Evolutionary conservation across 2,888 invertebrate species (phyloP).

Genomic region (Noctua pronuba): DNA sequence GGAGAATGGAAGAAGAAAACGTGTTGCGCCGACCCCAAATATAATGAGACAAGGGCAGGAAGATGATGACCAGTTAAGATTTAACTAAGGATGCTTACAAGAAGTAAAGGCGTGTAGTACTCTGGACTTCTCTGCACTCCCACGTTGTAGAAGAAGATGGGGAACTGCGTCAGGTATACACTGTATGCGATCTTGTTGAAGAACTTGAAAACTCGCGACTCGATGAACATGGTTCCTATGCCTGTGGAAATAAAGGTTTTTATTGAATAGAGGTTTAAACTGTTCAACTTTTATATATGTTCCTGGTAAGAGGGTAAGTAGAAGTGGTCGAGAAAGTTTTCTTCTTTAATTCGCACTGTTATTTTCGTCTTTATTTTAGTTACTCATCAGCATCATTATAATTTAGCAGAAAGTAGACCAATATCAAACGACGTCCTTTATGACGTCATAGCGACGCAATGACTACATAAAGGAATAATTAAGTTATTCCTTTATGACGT

Average conservation of each 20-base stretch:
- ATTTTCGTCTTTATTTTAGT: neutral
- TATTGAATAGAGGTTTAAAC: conserved; percentile 12
- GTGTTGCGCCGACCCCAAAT: too few relatives aligned
- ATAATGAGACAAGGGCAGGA: too few relatives aligned
- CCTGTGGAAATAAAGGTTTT: conserved; percentile 58
- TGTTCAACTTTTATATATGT: neutral
- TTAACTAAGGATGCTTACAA: conserved; percentile 82
- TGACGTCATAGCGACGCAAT: too few relatives aligned
- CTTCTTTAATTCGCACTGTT: neutral
- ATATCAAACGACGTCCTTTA: neutral
- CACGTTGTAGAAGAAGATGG: conserved; percentile 92
- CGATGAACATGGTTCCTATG: conserved; percentile 85
- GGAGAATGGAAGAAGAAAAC: too few relatives aligned
- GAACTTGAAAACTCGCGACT: conserved; percentile 89
- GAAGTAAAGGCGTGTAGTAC: conserved; percentile 85
- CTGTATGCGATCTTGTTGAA: conserved; percentile 91
- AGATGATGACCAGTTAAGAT: neutral
- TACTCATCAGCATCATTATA: neutral
- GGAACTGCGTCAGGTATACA: conserved; percentile 91
- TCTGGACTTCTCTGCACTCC: conserved; percentile 88
- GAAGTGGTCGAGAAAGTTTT: too few relatives aligned
- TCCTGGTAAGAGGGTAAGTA: neutral
- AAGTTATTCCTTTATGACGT: neutral
- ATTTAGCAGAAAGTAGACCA: neutral
- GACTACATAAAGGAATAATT: too few relatives aligned